Base-by-base conservation (phyloP, 2,888 invertebrate genomes). In the Nomada ruficornis region DNA sequence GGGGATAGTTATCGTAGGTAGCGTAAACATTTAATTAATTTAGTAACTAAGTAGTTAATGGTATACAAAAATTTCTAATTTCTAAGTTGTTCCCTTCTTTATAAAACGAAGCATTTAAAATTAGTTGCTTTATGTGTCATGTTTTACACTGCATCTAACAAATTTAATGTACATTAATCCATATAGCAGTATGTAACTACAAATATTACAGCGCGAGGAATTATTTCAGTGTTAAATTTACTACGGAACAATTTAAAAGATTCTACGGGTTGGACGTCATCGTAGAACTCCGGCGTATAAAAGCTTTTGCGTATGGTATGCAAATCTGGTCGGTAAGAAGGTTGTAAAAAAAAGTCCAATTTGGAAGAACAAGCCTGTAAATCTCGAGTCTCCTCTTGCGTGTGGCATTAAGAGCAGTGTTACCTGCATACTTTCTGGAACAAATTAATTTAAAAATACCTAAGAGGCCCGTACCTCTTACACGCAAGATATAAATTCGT, bases 181-280 rank as follows among this genome's bases (percentile, higher is more conserved):
- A 36, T 0, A 5, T 7, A 29, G 29, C 29, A 5, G 29, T 29
- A 29, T 7, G 29, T 29, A 29, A 29, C 5, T 29, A 29, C 29
- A 29, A 29, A 26, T 26, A 26, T 26, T 26, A 26, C 26, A 26
- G 26, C 5, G 7, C 0, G 29, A 29, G 5, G 36, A 36, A 9
- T 36, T 7, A 36, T 36, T n/a, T 50, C 50, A 50, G 50, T 13
- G n/a, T n/a, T 10, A 54, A 54, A 26, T 64, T 15, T 2, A 9
- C 47, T 50, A 64, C 42, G 15, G 47, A 26, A 18, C 47, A 26
- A 15, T 64, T 26, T 26, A 7, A 47, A 9, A 15, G 50, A 5
- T 36, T 65, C 52, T 54, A 54, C 36, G 52, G 52, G 52, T 29
- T 65, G 29, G 29, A 29, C 11, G 47, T n/a, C n/a, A 70, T 60